These are phyloP conservation scores for Hermodice carunculata DNA, from an alignment of 2,888 invertebrate species.

Conservation along the genomic window DNA sequence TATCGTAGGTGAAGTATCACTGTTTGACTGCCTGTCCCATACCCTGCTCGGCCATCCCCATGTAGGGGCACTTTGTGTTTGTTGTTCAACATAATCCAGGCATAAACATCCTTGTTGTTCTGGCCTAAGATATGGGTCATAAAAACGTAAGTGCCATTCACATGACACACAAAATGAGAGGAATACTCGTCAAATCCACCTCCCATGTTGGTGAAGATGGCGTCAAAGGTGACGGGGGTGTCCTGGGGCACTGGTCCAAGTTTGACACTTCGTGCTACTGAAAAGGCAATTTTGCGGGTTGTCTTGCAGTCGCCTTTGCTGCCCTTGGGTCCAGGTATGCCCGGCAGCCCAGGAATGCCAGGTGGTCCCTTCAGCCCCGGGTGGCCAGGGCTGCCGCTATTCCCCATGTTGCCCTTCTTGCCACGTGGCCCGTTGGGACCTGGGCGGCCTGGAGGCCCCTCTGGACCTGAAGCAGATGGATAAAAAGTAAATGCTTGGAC, in stretches of 20 bases:
- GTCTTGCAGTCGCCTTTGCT: slow-evolving; percentile 34
- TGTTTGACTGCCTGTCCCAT: slow-evolving; percentile 66
- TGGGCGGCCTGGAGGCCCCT: slow-evolving; percentile 56
- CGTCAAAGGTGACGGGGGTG: slow-evolving; percentile 63
- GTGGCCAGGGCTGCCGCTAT: slow-evolving; percentile 50
- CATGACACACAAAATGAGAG: slow-evolving; percentile 63
- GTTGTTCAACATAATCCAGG: slow-evolving; percentile 66
- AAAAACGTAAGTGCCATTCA: slow-evolving; percentile 66
- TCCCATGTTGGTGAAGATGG: slow-evolving; percentile 60
- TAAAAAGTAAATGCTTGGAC: too few species aligned
- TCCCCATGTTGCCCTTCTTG: slow-evolving; percentile 53
- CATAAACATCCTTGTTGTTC: slow-evolving; percentile 61
- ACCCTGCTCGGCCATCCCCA: slow-evolving; percentile 64
- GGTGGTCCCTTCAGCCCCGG: slow-evolving; percentile 27
- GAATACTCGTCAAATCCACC: slow-evolving; percentile 60
- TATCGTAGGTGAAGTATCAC: slow-evolving; percentile 56
- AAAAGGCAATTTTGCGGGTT: slow-evolving; percentile 58
- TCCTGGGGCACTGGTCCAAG: slow-evolving; percentile 66
- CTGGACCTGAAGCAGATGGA: too few species aligned
- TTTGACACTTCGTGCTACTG: slow-evolving; percentile 58
- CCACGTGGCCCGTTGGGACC: slow-evolving; percentile 56
- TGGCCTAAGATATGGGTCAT: slow-evolving; percentile 63
- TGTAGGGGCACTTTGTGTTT: slow-evolving; percentile 64
- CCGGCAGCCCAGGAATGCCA: slow-evolving; percentile 53
- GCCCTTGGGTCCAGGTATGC: slow-evolving; percentile 46